A percentile compares a stretch with the other conserved stretches of the same genome.
phyloP scores from a whole-genome alignment of 2,113 vertebrate genomes.

The Petaurus breviceps region DNA sequence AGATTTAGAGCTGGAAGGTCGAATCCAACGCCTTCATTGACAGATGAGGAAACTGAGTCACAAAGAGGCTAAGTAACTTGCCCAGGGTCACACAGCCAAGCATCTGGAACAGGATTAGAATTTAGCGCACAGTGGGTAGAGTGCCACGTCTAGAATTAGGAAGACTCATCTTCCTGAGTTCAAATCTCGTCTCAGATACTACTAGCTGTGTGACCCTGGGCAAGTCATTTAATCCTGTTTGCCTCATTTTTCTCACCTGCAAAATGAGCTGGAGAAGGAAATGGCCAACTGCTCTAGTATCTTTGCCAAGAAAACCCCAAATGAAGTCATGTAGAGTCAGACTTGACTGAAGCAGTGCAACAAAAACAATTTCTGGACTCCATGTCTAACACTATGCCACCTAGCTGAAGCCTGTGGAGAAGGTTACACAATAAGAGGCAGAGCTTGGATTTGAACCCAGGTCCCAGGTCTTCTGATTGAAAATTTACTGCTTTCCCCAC shows the following conservation, averaged over 20 bases:
- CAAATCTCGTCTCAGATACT: neutral
- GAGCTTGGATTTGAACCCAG: neutral
- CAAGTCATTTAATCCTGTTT: neutral
- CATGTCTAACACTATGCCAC: neutral
- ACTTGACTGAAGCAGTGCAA: neutral
- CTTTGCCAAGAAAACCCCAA: neutral
- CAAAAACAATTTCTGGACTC: neutral
- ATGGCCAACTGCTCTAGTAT: no score
- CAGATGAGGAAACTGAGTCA: neutral
- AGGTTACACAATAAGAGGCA: neutral
- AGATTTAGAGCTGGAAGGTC: neutral
- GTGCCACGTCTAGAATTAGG: neutral
- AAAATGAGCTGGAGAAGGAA: neutral
- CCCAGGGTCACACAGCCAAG: neutral
- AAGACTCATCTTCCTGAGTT: neutral
- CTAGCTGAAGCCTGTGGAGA: neutral
- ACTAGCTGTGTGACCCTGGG: neutral
- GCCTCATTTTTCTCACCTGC: neutral
- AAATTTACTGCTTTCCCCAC: neutral
- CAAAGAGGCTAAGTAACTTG: neutral
- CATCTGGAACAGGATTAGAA: neutral
- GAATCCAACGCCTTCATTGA: neutral
- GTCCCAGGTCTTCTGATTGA: neutral
- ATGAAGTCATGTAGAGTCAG: neutral
- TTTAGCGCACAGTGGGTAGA: neutral